Percentiles rank a stretch among this genome's conserved stretches.
Evolutionary conservation across 2,797 vertebrate species (phyloP).

Genomic region (Corythornis leucogaster): DNA sequence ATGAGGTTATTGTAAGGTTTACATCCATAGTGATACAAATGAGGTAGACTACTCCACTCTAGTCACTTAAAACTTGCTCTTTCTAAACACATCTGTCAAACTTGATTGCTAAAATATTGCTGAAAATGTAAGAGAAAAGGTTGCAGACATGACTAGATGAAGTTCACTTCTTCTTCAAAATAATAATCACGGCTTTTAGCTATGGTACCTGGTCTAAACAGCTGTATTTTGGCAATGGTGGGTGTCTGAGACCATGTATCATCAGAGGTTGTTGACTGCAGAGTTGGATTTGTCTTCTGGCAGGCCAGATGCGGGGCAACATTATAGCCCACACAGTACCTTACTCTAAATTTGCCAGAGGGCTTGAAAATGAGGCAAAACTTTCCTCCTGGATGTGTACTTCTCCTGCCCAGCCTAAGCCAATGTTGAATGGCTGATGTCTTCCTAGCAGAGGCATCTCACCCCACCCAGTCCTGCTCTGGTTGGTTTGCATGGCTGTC

Average conservation of each 20-base stretch:
- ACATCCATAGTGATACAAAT: background rate
- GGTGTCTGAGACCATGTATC: background rate
- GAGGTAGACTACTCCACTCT: background rate
- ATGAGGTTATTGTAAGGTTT: background rate
- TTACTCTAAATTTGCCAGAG: background rate
- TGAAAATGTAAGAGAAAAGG: background rate
- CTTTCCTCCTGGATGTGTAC: background rate
- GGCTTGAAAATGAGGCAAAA: background rate
- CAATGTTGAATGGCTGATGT: background rate
- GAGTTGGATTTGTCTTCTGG: background rate
- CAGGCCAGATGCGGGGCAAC: background rate
- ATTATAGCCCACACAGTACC: background rate
- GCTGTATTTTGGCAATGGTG: background rate
- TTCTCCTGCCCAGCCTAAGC: background rate
- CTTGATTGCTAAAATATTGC: background rate
- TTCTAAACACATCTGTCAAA: background rate
- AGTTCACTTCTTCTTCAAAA: background rate
- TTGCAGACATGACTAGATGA: background rate
- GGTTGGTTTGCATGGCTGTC: background rate
- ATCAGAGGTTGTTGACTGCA: accelerated
- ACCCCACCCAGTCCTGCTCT: accelerated
- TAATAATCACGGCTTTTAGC: background rate
- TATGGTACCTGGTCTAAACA: background rate
- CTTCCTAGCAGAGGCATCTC: background rate
- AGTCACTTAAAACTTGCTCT: background rate